These are phyloP conservation scores for Recurvirostra avosetta DNA, from an alignment of 2,113 vertebrate species.

Conservation along the genomic window DNA sequence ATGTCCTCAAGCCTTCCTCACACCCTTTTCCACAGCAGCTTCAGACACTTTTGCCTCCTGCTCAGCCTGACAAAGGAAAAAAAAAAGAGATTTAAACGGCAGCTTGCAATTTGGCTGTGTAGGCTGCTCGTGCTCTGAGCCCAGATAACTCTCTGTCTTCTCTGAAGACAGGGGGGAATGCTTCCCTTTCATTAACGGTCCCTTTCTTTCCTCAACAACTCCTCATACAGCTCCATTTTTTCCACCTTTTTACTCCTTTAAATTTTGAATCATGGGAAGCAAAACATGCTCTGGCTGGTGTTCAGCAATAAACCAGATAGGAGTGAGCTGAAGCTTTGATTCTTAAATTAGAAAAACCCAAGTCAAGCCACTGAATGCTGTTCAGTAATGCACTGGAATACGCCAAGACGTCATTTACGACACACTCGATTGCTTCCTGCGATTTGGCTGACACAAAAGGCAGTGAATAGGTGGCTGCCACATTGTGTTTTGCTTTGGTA, in stretches of 20 bases:
- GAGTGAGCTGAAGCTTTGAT: neutral
- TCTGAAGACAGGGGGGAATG: neutral
- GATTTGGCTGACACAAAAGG: neutral
- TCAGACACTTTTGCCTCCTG: neutral
- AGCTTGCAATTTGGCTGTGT: neutral
- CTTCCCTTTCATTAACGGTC: neutral
- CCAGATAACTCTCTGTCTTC: neutral
- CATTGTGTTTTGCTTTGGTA: neutral
- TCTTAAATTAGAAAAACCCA: conserved; percentile 18
- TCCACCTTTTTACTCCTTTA: neutral
- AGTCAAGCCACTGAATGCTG: neutral
- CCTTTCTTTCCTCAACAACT: neutral
- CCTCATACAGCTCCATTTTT: neutral
- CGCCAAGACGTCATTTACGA: neutral
- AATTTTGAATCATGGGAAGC: neutral
- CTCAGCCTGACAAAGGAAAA: neutral
- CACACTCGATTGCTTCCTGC: neutral
- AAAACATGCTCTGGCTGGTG: neutral
- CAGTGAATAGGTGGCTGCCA: neutral
- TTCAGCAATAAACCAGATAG: neutral
- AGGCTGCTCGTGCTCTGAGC: neutral
- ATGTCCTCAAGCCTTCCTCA: neutral
- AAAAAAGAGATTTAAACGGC: neutral
- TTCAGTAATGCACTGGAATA: neutral
- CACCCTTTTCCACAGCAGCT: neutral